These are phyloP conservation scores for Epizoanthus scotinus DNA, from an alignment of 92 coral and sea anemone species.

Conservation along the genomic window DNA sequence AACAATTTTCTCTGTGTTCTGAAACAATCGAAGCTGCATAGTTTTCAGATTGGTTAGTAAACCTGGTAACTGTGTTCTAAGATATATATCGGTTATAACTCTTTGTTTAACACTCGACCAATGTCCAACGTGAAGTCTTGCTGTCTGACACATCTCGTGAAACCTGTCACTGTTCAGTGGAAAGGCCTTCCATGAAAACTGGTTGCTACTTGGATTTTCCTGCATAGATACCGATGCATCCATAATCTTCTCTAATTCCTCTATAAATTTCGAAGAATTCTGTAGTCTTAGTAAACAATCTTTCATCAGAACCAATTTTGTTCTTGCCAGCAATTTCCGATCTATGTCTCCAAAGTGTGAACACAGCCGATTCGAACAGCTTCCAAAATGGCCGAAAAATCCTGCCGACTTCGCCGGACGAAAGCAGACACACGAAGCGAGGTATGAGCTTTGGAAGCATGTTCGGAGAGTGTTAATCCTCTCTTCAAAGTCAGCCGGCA, in stretches of 20 bases:
- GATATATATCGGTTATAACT: slow-evolving; percentile 55
- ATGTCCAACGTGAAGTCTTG: slow-evolving; percentile 75
- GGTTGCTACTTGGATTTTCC: slow-evolving; percentile 33
- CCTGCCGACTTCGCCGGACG: slow-evolving; percentile 45
- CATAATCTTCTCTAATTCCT: slow-evolving; percentile 61
- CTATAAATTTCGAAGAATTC: slow-evolving; percentile 60
- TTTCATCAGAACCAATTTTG: slow-evolving; percentile 65
- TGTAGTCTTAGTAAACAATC: slow-evolving; percentile 75
- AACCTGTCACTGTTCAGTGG: slow-evolving; percentile 67
- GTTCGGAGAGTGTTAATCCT: slow-evolving; percentile 55
- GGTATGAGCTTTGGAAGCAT: slow-evolving; percentile 48
- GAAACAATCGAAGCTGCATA: slow-evolving; percentile 50
- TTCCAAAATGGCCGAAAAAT: slow-evolving; percentile 73
- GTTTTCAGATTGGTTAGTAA: slow-evolving; percentile 53
- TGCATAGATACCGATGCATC: slow-evolving; percentile 59
- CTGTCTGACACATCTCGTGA: slow-evolving; percentile 84
- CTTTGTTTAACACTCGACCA: slow-evolving; percentile 62
- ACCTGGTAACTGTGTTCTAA: slow-evolving; percentile 51
- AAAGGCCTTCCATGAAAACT: slow-evolving; percentile 52
- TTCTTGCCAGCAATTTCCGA: slow-evolving; percentile 67
- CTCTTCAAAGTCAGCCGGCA: slow-evolving; percentile 60
- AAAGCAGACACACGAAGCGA: slow-evolving; percentile 53
- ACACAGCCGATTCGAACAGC: slow-evolving; percentile 63
- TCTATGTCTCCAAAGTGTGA: slow-evolving; percentile 69
- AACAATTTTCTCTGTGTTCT: slow-evolving; percentile 32